Evolutionary conservation across 2,797 vertebrate genomes (phyloP).

Genomic region (Hippopotamyrus pictus): DNA sequence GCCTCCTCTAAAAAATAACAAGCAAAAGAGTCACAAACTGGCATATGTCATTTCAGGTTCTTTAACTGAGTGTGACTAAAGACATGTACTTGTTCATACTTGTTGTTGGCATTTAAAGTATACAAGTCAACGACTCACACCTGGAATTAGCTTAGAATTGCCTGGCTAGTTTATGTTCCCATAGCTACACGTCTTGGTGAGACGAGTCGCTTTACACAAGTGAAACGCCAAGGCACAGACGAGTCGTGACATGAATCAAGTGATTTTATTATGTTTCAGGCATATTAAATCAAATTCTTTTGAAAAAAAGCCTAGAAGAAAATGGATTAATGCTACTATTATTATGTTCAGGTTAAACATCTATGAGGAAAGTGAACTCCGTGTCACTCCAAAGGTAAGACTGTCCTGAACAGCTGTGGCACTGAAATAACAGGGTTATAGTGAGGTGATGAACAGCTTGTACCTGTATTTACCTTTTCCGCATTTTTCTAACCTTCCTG

Average conservation of each 20-base stretch:
- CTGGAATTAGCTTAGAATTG: conserved; percentile 15
- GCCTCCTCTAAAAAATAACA: background rate
- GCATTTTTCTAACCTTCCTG: background rate
- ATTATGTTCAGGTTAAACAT: background rate
- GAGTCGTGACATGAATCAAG: conserved; percentile 1
- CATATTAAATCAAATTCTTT: background rate
- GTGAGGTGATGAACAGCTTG: background rate
- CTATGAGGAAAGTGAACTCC: background rate
- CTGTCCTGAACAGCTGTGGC: background rate
- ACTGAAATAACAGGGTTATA: background rate
- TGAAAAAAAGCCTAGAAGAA: background rate
- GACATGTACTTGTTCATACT: background rate
- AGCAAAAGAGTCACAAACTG: background rate
- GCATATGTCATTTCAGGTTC: background rate
- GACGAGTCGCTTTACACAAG: background rate
- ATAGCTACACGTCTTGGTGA: background rate
- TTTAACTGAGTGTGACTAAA: background rate
- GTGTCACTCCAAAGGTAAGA: background rate
- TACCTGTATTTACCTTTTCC: background rate
- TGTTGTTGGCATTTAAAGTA: background rate
- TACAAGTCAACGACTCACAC: conserved; percentile 1
- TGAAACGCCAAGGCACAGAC: background rate
- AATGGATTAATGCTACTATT: background rate
- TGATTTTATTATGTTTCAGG: conserved; percentile 6
- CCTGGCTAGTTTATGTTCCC: conserved; percentile 11